phyloP scores from a whole-genome alignment of 2,797 vertebrate species.

The Potorous gilbertii region DNA sequence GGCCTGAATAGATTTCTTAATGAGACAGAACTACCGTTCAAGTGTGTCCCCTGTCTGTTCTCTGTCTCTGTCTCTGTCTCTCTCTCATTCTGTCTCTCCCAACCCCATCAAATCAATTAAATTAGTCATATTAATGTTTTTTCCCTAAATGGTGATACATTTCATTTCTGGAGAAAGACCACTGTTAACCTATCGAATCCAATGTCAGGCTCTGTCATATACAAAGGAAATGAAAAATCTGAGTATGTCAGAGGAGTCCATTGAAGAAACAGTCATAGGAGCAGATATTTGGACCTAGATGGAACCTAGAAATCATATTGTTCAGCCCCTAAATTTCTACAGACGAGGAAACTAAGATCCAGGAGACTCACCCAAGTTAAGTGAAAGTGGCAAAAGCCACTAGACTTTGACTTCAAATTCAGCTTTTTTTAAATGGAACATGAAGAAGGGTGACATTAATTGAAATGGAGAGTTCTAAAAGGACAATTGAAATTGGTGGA shows the following conservation, averaged over 20 bases:
- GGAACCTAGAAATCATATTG: neutral
- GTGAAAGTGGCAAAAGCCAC: neutral
- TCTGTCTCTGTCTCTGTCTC: neutral
- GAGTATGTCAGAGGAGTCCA: neutral
- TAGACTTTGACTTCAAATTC: neutral
- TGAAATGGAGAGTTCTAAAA: neutral
- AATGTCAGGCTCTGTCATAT: neutral
- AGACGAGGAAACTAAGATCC: neutral
- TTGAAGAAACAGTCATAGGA: neutral
- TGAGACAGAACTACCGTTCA: neutral
- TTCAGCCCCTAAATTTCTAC: neutral
- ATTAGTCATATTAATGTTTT: neutral
- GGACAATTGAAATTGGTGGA: accelerated
- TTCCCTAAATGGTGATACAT: neutral
- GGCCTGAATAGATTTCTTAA: conserved; percentile 38
- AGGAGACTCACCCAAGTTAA: neutral
- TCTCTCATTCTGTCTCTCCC: neutral
- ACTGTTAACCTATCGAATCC: neutral
- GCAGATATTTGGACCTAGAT: neutral
- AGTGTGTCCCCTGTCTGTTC: neutral
- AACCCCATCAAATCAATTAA: neutral
- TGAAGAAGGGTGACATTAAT: neutral
- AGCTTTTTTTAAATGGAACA: neutral
- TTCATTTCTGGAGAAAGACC: conserved; percentile 2
- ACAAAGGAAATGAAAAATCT: neutral